A percentile compares a stretch with the other conserved stretches of the same genome.
These are phyloP conservation scores for Labia minor DNA, from an alignment of 2,888 invertebrate genomes.

Conservation along the genomic window DNA sequence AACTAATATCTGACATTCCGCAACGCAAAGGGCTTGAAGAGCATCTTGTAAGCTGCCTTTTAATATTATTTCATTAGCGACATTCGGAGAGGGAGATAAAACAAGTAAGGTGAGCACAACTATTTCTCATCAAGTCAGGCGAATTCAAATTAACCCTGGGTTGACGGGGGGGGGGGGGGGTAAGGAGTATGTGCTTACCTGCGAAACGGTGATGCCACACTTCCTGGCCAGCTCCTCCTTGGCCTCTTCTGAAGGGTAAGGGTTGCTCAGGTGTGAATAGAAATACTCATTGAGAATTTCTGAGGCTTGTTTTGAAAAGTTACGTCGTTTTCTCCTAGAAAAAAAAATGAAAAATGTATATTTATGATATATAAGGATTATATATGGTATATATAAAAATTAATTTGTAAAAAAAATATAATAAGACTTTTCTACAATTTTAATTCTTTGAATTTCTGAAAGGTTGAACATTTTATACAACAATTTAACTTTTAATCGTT, in stretches of 20 bases:
- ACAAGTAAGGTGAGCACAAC: too few relatives aligned
- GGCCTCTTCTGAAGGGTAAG: constrained; percentile 99
- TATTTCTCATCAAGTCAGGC: background rate
- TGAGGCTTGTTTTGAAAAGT: constrained; percentile 99
- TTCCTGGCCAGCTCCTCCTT: constrained; percentile 98
- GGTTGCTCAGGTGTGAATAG: constrained; percentile 98
- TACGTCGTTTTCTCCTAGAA: constrained; percentile 83
- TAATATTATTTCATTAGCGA: too few relatives aligned
- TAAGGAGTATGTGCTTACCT: constrained; percentile 47
- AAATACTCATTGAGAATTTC: constrained; percentile 99
- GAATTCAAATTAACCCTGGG: background rate
- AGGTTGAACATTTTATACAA: background rate
- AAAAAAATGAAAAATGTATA: too few relatives aligned
- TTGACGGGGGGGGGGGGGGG: background rate
- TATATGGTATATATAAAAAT: background rate
- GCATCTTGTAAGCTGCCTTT: too few relatives aligned
- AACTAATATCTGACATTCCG: too few relatives aligned
- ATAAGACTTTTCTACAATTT: background rate
- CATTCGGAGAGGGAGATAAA: too few relatives aligned
- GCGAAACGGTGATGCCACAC: constrained; percentile 95
- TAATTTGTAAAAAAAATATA: background rate
- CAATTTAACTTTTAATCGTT: too few relatives aligned
- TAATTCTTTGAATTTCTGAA: background rate
- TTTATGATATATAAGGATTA: background rate
- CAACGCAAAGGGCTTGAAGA: too few relatives aligned